Evolutionary conservation across 2,888 invertebrate genomes (phyloP).

Genomic region (Phortica okadai): DNA sequence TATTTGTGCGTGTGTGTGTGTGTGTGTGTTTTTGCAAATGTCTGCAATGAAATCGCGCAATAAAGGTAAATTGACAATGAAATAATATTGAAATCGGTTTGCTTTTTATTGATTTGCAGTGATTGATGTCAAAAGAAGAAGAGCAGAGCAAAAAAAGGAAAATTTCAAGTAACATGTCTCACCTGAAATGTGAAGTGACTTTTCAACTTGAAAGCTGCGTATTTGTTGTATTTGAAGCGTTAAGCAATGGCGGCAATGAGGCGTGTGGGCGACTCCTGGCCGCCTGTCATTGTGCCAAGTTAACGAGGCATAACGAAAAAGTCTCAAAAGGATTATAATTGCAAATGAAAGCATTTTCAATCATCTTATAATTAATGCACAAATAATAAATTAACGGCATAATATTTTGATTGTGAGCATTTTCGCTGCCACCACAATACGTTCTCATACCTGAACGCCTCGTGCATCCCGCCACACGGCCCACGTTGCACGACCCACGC

Average conservation of each 20-base stretch:
- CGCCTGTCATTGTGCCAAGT: background rate
- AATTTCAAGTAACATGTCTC: too few species aligned
- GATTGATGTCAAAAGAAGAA: constrained; percentile 27
- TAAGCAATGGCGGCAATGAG: background rate
- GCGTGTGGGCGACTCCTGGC: background rate
- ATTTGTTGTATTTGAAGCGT: too few species aligned
- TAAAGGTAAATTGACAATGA: background rate
- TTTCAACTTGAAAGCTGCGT: too few species aligned
- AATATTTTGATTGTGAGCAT: background rate
- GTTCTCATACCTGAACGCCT: too few species aligned
- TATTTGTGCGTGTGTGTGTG: too few species aligned
- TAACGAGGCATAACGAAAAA: constrained; percentile 17
- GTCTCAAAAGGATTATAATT: background rate
- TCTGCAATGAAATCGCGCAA: background rate
- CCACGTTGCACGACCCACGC: too few species aligned
- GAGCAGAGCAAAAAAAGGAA: too few species aligned
- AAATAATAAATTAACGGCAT: background rate
- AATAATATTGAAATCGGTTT: constrained; percentile 30
- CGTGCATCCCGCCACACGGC: too few species aligned
- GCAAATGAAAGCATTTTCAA: constrained; percentile 32
- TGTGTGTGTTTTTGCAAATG: too few species aligned
- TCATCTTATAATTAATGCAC: constrained; percentile 1
- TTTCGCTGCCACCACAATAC: too few species aligned
- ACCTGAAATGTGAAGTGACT: too few species aligned
- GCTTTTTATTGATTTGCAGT: constrained; percentile 29